phyloP scores from a whole-genome alignment of 2,113 vertebrate genomes.

The Suricata suricatta region DNA sequence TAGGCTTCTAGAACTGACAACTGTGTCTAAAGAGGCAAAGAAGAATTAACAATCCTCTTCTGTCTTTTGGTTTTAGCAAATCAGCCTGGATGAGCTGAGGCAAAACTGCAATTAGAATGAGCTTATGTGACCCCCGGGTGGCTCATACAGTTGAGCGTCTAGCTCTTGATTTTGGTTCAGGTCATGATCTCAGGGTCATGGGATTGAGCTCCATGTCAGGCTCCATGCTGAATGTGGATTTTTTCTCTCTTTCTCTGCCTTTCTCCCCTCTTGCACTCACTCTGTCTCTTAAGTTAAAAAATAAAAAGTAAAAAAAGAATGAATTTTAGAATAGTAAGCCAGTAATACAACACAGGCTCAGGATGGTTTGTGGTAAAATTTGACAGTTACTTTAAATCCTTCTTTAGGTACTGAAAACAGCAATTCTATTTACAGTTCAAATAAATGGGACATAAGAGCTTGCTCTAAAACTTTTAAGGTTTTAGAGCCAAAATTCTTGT shows the following conservation, averaged over 20 bases:
- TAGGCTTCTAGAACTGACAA: not conserved
- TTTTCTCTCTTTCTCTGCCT: too few relatives aligned
- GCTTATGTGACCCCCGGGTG: too few relatives aligned
- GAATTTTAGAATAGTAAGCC: not conserved
- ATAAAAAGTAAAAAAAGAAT: not conserved
- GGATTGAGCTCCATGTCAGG: too few relatives aligned
- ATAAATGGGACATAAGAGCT: not conserved
- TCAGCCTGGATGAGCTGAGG: not conserved
- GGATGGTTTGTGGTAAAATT: not conserved
- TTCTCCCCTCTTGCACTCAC: too few relatives aligned
- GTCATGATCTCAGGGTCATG: too few relatives aligned
- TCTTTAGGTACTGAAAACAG: not conserved
- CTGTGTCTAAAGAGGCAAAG: not conserved
- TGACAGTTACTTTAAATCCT: not conserved
- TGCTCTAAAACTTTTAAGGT: not conserved
- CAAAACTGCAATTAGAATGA: not conserved
- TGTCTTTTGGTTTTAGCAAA: conserved; percentile 19
- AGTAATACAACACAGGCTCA: not conserved
- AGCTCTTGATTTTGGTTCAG: too few relatives aligned
- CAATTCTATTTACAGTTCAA: conserved; percentile 15
- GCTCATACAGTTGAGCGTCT: too few relatives aligned
- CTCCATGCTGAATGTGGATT: too few relatives aligned
- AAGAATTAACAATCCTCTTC: not conserved
- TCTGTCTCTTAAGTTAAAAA: too few relatives aligned
- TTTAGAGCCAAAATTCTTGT: not conserved